Evolutionary conservation across 2,888 invertebrate genomes (phyloP), one percentile per base, ranked within the genome.

Genomic region (Tetheella fluctuosa): DNA sequence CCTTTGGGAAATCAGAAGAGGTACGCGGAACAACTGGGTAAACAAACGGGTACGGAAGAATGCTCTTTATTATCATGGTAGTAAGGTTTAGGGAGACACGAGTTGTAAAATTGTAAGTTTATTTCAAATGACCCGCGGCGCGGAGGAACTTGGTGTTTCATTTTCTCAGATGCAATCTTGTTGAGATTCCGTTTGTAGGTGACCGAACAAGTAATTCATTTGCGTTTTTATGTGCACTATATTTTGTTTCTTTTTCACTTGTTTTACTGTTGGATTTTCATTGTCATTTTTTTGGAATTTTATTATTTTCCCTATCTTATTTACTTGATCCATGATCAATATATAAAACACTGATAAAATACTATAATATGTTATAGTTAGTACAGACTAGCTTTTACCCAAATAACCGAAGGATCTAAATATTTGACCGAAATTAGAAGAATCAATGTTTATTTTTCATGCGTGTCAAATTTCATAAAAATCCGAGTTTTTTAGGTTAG

Each of bases 1-100:
- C 91, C 91, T 85, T 77, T 80, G 91, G 91, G 91, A 92, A 92
- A 92, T 92, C 91, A 91, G 79, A 81, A 83, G 83, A 81, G 34
- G 34, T 34, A 81, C 73, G 59, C 73, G 80, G 78, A 77, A 77
- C 76, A 78, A 80, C 34, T 34, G 34, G 13, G 78, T 71, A 73
- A 66, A 64, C 72, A 70, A 70, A 76, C 66, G 70, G 63, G 65
- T 78, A 76, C 67, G 66, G 73, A 73, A 88, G 80, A 81, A 77
- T 84, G 73, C 75, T 69, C 81, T 80, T 76, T 88, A 79, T 74
- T 73, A 64, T 59, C n/a, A 62, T 67, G 65, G 64, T 58, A 65
- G 65, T 75, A 84, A 73, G 74, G 64, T 62, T 69, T 69, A 58
- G 23, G 53, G 20, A 13, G 56, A 53, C 23, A 53, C 57, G 39